These are phyloP conservation scores for Matsumurasca onukii DNA, from an alignment of 1,140 invertebrate species.

Conservation along the genomic window DNA sequence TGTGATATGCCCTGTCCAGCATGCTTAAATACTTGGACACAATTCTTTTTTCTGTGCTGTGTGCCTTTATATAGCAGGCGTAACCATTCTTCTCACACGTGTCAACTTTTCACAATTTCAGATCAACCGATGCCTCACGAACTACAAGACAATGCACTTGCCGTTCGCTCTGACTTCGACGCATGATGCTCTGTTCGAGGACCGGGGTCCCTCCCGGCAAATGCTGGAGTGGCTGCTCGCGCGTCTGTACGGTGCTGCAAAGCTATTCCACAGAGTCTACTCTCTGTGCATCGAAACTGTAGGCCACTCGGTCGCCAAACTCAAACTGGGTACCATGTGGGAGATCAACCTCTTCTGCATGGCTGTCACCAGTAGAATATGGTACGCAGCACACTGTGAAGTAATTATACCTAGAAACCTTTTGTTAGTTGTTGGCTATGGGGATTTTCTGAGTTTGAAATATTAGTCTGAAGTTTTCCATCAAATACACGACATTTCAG, in stretches of 20 bases:
- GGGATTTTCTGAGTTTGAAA: too few relatives aligned
- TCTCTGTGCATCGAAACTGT: not conserved
- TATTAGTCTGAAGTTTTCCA: too few relatives aligned
- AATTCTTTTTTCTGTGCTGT: too few relatives aligned
- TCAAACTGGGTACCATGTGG: not conserved
- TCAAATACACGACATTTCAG: too few relatives aligned
- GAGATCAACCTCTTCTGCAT: not conserved
- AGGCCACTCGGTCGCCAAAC: not conserved
- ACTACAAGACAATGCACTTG: constrained; percentile 12
- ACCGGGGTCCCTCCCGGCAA: not conserved
- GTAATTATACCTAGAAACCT: too few relatives aligned
- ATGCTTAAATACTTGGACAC: too few relatives aligned
- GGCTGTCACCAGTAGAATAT: constrained; percentile 9
- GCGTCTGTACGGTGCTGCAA: not conserved
- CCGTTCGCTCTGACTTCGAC: not conserved
- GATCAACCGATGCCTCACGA: constrained; percentile 13
- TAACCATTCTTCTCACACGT: too few relatives aligned
- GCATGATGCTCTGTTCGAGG: not conserved
- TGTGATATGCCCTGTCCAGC: too few relatives aligned
- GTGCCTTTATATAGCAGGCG: too few relatives aligned
- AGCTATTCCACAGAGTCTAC: constrained; percentile 17
- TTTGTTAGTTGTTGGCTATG: too few relatives aligned
- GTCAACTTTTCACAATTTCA: too few relatives aligned
- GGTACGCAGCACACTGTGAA: too few relatives aligned
- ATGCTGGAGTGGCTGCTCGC: constrained; percentile 9